Base-by-base conservation (phyloP, 2,888 invertebrate genomes). In the Drosophila neutralis region DNA sequence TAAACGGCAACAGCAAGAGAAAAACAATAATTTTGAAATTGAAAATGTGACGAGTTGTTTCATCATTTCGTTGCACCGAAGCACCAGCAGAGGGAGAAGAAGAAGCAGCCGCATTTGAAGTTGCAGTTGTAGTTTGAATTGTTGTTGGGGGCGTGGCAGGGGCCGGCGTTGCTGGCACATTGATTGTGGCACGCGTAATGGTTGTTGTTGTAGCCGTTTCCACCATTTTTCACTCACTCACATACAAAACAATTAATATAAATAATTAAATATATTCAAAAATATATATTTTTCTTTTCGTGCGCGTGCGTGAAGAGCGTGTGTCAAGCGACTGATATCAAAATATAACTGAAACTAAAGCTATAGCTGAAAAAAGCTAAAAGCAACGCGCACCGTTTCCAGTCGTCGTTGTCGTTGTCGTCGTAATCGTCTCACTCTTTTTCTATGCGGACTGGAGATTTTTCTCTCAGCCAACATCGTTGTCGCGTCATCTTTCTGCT, bases 21-120 rank as follows among this genome's bases (percentile, higher is more conserved):
- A 86, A 91, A 8, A 87, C 13, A 27, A 92, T 78, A 24, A 91
- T 81, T 83, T 92, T 92, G 68, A 93, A 67, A 77, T 92, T 92
- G 67, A 83, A 92, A 63, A 92, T 83, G 73, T 79, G 85, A 60
- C 92, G 90, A 35, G 84, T 82, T 52, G 84, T 86, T 69, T 91
- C 92, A 69, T 91, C 91, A 61, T 91, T 92, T 36, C 84, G 90
- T 15, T 73, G 84, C 53, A 62, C 76, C 51, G 52, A 13, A 18
- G 65, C 45, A 24, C 4, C 24, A 24, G 24, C 24, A 24, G 45
- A 15, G 2, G 45, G 15, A 7, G 45, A 15, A 24, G 45, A 45
- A 45, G 45, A 24, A 45, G 45, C 24, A 24, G 24, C 67, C 8
- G 61, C 61, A 8, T 76, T 77, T 59, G 82, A 69, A 6, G 78